Base-by-base conservation (phyloP, 2,888 invertebrate species). In the Agonopterix heracliana region DNA sequence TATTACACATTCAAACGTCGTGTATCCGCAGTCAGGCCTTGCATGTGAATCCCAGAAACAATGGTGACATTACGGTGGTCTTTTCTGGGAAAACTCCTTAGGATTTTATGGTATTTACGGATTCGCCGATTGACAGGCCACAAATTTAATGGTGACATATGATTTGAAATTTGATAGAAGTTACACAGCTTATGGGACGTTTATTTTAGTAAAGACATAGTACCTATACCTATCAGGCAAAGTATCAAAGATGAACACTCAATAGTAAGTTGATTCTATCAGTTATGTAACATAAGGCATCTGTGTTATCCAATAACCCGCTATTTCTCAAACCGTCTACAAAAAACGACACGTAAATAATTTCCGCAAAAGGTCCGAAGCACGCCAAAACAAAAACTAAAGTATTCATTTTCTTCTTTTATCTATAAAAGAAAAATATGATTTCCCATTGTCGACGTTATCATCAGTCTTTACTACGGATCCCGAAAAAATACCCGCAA, bases 51-150 rank as follows among this genome's bases (percentile, higher is more conserved):
- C 66, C 67, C 61, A 61, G 64, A 73, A 78, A 86, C 86, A 86
- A 87, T 87, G 77, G 83, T 78, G 73, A 78, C 73, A 78, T 78
- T 83, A 80, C 71, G 87, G 87, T 87, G 87, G 87, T 85, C 87
- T 82, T 56, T 88, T 88, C 87, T 81, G 62, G 68, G 87, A 88
- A 87, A 72, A 68, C 68, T 74, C 68, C 69, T 67, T 64, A 68
- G 70, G 68, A 74, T 78, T 86, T 83, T 84, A 85, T 83, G 78
- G 78, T 71, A 67, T 81, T 79, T 82, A 78, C 75, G 66, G 76
- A 80, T 81, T 72, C 66, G 72, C 72, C 68, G 73, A 77, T 79
- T 71, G 74, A 71, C 61, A 64, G 61, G 56, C 56, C 61, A 69
- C 67, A 71, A 69, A 71, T 75, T 71, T 71, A 60, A 56, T 59